Conservation (phyloP, 1,140 invertebrate species). For the Cataglyphis hispanica region DNA sequence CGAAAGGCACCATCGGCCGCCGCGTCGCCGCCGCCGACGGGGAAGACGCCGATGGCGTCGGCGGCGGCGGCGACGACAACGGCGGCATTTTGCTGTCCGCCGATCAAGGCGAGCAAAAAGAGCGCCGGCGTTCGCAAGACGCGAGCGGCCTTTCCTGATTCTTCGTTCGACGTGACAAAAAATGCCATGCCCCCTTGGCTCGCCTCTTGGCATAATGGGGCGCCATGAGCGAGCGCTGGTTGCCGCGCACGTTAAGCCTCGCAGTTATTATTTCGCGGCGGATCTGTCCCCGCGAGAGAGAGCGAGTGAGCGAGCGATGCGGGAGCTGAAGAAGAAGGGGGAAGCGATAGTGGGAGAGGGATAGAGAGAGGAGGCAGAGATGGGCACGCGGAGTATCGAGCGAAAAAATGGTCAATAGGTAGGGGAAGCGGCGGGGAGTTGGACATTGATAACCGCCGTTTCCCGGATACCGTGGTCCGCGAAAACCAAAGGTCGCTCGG, state of each 20-base stretch:
- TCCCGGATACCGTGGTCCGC: background rate
- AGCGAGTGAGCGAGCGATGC: background rate
- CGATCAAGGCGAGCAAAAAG: constrained; percentile 55
- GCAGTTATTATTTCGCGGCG: constrained; percentile 79
- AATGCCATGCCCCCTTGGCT: constrained; percentile 86
- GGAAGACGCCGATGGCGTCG: constrained; percentile 56
- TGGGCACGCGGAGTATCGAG: constrained; percentile 44
- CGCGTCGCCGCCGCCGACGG: constrained; percentile 30
- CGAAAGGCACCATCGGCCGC: constrained; percentile 18
- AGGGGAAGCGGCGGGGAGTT: constrained; percentile 17
- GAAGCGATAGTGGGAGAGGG: background rate
- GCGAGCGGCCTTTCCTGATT: constrained; percentile 71
- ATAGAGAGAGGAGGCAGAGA: no score
- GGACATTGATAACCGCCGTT: constrained; percentile 11
- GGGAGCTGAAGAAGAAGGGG: background rate
- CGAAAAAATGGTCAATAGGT: constrained; percentile 49
- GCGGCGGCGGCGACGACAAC: constrained; percentile 38
- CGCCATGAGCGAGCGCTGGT: constrained; percentile 83
- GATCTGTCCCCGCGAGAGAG: background rate
- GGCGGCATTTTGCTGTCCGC: background rate
- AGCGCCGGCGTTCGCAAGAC: constrained; percentile 58
- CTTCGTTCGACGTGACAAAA: constrained; percentile 79
- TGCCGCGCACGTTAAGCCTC: constrained; percentile 64
- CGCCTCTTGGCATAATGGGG: constrained; percentile 86
- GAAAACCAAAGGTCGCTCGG: constrained; percentile 51